phyloP scores from a whole-genome alignment of 2,113 vertebrate species.

The Xenopus borealis region DNA sequence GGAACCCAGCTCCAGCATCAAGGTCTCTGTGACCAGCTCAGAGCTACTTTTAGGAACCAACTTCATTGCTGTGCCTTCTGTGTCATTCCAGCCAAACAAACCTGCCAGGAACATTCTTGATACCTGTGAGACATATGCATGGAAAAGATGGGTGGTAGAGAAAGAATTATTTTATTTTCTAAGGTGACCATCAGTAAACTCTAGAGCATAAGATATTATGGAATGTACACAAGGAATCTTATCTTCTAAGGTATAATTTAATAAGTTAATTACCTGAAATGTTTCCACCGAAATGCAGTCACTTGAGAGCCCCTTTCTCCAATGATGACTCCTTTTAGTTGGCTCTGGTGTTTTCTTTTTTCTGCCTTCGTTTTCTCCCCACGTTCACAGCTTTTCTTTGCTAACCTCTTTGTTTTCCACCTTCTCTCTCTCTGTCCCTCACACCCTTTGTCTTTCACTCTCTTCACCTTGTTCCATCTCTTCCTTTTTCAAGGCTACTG shows the following conservation, averaged over 20 bases:
- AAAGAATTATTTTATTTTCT: too few species aligned
- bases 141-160: too few species aligned
- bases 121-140: neutral
- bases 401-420: neutral
- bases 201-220: too few species aligned
- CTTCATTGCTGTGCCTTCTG: neutral
- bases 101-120: conserved; percentile 40
- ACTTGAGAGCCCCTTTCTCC: neutral
- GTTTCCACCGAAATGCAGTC: neutral
- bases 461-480: conserved; percentile 1
- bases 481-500: conserved; percentile 24
- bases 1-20: conserved; percentile 73
- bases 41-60: conserved; percentile 62
- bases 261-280: conserved; percentile 12
- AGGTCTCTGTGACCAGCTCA: conserved; percentile 72
- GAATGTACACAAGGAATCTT: too few species aligned
- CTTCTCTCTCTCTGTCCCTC: neutral
- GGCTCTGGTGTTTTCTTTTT: too few species aligned
- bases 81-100: conserved; percentile 39
- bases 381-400: neutral
- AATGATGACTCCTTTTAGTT: neutral
- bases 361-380: too few species aligned
- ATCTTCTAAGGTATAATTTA: too few species aligned
- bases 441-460: too few species aligned
- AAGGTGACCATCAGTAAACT: too few species aligned